These are phyloP conservation scores for Argyra leucocephala DNA, from an alignment of 2,888 invertebrate genomes.

Conservation along the genomic window DNA sequence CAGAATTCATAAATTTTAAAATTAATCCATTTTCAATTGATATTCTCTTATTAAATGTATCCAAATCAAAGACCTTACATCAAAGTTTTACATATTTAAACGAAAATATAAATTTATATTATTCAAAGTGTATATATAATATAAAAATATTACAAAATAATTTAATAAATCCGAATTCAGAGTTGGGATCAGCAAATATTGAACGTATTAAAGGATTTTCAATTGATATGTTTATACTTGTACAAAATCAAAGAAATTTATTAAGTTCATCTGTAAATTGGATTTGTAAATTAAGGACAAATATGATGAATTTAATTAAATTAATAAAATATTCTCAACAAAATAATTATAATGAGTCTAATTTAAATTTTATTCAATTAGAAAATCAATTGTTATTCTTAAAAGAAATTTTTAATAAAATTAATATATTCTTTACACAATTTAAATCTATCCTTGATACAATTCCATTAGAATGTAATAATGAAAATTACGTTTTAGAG, in stretches of 20 bases:
- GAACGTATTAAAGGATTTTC: conserved; percentile 81
- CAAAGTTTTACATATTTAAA: conserved; percentile 38
- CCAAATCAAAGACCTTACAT: conserved; percentile 47
- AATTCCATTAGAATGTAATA: conserved; percentile 46
- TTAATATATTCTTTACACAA: conserved; percentile 52
- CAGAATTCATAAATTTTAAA: conserved; percentile 50
- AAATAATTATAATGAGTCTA: conserved; percentile 1
- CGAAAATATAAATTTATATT: conserved; percentile 37
- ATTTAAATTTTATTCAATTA: conserved; percentile 28
- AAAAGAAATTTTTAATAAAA: conserved; percentile 29
- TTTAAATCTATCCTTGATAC: conserved; percentile 56
- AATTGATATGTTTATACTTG: conserved; percentile 61
- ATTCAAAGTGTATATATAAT: conserved; percentile 39
- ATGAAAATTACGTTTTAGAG: conserved; percentile 25
- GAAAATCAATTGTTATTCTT: conserved; percentile 28
- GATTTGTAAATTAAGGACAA: conserved; percentile 49
- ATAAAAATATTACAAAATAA: conserved; percentile 38
- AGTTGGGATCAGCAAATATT: conserved; percentile 68
- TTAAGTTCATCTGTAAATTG: conserved; percentile 51
- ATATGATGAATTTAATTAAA: conserved; percentile 39
- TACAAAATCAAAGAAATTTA: conserved; percentile 55
- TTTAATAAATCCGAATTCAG: conserved; percentile 57
- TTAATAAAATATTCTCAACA: conserved; percentile 30
- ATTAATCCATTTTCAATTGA: conserved; percentile 62
- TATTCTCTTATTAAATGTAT: conserved; percentile 47